phyloP scores from a whole-genome alignment of 2,113 vertebrate genomes.

The Morone chrysops region DNA sequence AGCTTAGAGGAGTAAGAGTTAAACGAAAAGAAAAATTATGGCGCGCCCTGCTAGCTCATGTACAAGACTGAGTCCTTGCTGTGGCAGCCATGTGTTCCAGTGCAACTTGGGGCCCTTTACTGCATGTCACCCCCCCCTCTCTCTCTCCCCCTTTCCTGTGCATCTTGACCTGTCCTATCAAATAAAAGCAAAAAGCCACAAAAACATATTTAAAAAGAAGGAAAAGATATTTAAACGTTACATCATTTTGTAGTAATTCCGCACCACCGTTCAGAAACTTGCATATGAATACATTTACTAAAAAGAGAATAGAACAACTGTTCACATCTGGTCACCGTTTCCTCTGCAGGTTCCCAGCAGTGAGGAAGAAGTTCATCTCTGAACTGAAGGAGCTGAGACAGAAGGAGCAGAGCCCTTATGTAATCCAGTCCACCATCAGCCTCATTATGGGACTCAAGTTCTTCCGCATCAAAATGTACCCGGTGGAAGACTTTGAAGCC shows the following conservation, averaged over 20 bases:
- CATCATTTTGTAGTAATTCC: background rate
- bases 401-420: conserved; percentile 94
- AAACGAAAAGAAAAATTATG: background rate
- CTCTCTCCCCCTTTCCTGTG: too few relatives aligned
- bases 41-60: too few relatives aligned
- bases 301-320: background rate
- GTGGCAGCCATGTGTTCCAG: too few relatives aligned
- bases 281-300: conserved; percentile 20
- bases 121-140: too few relatives aligned
- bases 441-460: conserved; percentile 99
- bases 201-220: too few relatives aligned
- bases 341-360: conserved; percentile 91
- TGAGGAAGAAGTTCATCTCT: conserved; percentile 98
- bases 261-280: background rate
- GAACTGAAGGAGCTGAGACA: conserved; percentile 96
- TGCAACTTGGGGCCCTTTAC: too few relatives aligned
- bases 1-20: background rate
- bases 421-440: conserved; percentile 97
- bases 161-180: too few relatives aligned
- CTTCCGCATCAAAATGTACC: conserved; percentile 99
- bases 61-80: too few relatives aligned
- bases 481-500: conserved; percentile 98
- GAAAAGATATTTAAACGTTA: background rate
- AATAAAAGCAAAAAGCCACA: too few relatives aligned
- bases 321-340: conserved; percentile 33